phyloP scores from a whole-genome alignment of 1,140 invertebrate species.

The Nebria ingens region DNA sequence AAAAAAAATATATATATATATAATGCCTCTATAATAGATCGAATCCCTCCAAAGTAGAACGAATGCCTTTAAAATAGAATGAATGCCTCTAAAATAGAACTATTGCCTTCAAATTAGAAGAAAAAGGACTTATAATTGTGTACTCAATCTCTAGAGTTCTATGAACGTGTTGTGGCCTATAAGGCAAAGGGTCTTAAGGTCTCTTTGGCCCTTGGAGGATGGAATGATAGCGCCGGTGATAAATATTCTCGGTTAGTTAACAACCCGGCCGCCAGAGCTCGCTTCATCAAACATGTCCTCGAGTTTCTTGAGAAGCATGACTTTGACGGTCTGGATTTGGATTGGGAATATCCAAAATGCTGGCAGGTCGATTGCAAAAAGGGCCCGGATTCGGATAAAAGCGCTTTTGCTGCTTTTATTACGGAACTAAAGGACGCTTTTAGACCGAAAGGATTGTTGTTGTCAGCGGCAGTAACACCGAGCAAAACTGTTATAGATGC shows the following conservation, averaged over 20 bases:
- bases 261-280: conserved; percentile 52
- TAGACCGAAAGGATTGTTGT: conserved; percentile 55
- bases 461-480: conserved; percentile 77
- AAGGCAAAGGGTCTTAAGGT: conserved; percentile 76
- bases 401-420: conserved; percentile 60
- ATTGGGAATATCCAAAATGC: conserved; percentile 88
- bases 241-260: conserved; percentile 78
- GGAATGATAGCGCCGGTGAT: conserved; percentile 80
- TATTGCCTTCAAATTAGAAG: too few species aligned
- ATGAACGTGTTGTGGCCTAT: conserved; percentile 65
- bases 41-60: too few species aligned
- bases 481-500: conserved; percentile 79
- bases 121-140: too few species aligned
- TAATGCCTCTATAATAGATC: too few species aligned
- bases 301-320: conserved; percentile 69
- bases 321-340: conserved; percentile 81
- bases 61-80: too few species aligned
- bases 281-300: conserved; percentile 63
- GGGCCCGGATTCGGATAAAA: conserved; percentile 71
- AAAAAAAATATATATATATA: too few species aligned
- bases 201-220: conserved; percentile 72
- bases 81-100: too few species aligned
- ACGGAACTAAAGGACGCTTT: conserved; percentile 65
- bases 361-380: conserved; percentile 79
- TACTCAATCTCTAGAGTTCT: too few species aligned